Conservation (phyloP, 2,888 invertebrate genomes). For the Lithophane socia region DNA sequence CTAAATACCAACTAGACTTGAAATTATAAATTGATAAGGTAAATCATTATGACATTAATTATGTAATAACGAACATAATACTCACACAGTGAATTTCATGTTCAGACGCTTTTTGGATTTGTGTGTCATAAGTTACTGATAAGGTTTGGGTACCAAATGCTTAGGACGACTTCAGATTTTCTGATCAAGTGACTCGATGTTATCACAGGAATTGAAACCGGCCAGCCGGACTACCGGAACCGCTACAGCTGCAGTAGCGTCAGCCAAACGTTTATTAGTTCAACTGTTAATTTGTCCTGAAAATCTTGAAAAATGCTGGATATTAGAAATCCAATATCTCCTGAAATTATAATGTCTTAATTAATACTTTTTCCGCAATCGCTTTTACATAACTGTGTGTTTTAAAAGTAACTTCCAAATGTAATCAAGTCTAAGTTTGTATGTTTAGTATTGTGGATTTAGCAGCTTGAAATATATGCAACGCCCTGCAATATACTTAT, state of each 20-base stretch:
- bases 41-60: conserved; percentile 76
- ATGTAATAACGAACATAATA: conserved; percentile 64
- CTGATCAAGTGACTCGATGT: conserved; percentile 21
- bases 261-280: not conserved
- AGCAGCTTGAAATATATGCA: conserved; percentile 52
- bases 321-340: not conserved
- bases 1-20: conserved; percentile 88
- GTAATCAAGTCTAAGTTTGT: conserved; percentile 49
- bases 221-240: not conserved
- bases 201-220: conserved; percentile 53
- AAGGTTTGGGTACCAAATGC: conserved; percentile 44
- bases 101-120: conserved; percentile 60
- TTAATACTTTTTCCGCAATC: conserved; percentile 4
- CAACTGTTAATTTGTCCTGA: not conserved
- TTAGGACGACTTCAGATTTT: conserved; percentile 60
- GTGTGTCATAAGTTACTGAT: conserved; percentile 52
- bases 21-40: conserved; percentile 84
- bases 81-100: conserved; percentile 50
- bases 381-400: not conserved
- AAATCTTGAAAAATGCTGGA: not conserved
- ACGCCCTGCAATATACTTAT: conserved; percentile 45
- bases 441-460: conserved; percentile 48
- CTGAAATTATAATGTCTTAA: too few species aligned
- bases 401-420: conserved; percentile 21
- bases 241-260: conserved; percentile 10